Percentiles rank a stretch among this genome's conserved stretches.
Evolutionary conservation across 2,888 invertebrate genomes (phyloP).

Genomic region (Heliconius erato): DNA sequence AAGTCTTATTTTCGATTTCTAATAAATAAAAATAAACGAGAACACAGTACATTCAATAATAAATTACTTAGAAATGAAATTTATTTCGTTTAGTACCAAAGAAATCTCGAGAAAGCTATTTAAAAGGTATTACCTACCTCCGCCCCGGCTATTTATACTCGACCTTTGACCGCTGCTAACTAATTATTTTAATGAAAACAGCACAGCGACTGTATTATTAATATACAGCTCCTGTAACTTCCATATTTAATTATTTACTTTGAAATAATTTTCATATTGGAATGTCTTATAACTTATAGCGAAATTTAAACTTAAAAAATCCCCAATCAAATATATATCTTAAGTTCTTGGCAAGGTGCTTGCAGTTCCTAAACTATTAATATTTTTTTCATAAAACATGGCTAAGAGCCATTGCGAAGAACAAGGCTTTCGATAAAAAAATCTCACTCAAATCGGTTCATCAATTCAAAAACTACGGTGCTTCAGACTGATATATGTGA

Average conservation of each 20-base stretch:
- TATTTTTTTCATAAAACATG: too few relatives aligned
- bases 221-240: not conserved
- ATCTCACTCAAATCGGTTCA: too few relatives aligned
- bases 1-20: not conserved
- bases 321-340: too few relatives aligned
- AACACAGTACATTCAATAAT: not conserved
- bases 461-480: too few relatives aligned
- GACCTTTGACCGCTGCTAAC: slow-evolving; percentile 6
- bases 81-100: slow-evolving; percentile 7
- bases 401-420: too few relatives aligned
- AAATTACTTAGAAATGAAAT: not conserved
- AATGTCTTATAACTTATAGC: too few relatives aligned
- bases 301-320: too few relatives aligned
- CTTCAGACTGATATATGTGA: too few relatives aligned
- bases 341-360: too few relatives aligned
- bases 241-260: not conserved
- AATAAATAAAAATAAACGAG: not conserved
- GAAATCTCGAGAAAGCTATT: slow-evolving; percentile 19
- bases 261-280: too few relatives aligned
- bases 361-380: too few relatives aligned
- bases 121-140: slow-evolving; percentile 4
- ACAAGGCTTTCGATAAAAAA: too few relatives aligned
- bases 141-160: slow-evolving; percentile 3
- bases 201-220: not conserved
- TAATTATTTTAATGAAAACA: slow-evolving; percentile 22